Evolutionary conservation across 2,113 vertebrate species (phyloP), one percentile per base, ranked within the genome.

Genomic region (Perca flavescens): DNA sequence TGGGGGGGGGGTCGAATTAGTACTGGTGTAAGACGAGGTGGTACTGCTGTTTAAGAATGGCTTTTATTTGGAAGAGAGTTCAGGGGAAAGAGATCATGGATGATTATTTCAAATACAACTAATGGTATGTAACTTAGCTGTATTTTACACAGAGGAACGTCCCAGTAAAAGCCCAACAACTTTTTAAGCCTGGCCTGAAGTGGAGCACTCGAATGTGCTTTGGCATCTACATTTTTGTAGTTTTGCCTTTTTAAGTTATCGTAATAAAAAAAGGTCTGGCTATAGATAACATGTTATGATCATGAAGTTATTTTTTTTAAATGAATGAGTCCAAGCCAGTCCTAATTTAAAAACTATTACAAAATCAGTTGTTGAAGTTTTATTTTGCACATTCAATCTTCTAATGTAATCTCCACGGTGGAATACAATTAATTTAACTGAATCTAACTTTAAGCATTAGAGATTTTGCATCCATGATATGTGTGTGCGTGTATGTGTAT

Each of bases 1-100:
- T 94, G 15, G 95, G 94, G 15, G 95, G 94, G 96, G 95, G 96
- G 95, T 96, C 96, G 97, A 94, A 95, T 95, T 94, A 95, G 93
- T 67, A 8, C 71, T 10, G 17, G 12, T 85, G 79, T 62, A 47
- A 60, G 78, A 90, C 77, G n/a, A 64, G 21, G 62, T 56, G 65
- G 52, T 71, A 19, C 36, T 13, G 5, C 65, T 84, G 70, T 79
- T 82, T 63, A 57, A 72, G 68, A 77, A 79, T 46, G 40, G 77
- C 28, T 84, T 68, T 83, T 78, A 72, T 77, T 84, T 82, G 52
- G 21, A 31, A 34, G 73, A 69, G 19, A 80, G 71, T 61, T 79
- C 56, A 17, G 62, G 9, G 40, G 0, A 77, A 16, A 66, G 49
- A 14, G 49, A 76, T 84, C 52, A 22, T 5, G 11, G 54, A 21